Evolutionary conservation across 2,797 vertebrate genomes (phyloP), one percentile per base, ranked within the genome.

Genomic region (Arnoldichthys spilopterus): DNA sequence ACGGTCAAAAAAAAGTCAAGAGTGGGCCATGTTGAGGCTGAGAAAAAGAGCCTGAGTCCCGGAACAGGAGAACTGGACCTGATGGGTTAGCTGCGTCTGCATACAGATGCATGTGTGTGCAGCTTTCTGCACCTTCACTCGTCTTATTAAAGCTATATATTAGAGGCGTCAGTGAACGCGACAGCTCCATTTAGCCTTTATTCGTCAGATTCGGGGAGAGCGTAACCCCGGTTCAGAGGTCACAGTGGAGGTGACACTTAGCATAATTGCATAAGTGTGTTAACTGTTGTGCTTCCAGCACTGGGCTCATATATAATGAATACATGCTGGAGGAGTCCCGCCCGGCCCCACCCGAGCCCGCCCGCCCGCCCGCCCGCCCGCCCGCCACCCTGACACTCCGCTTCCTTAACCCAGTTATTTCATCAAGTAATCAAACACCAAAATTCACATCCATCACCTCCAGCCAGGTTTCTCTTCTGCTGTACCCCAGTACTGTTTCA

Each of bases 201-300:
- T 94, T 93, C 92, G 87, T 89, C 88, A 92, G 92, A 93, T 94
- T 93, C 91, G 89, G 88, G 87, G 90, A 87, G 89, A 93, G 91
- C 89, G 92, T 91, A 93, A 94, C 93, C 92, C 87, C 4, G 47
- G 92, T 91, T 93, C 92, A 94, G 90, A 93, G 93, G 92, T 91
- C 91, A 90, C 45, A 6, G 77, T 85, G 87, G 87, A 91, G 92
- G 91, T 92, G 92, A 93, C 93, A 94, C 94, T 94, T 93, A 94
- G 92, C 92, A 93, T 94, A 93, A 94, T 94, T 93, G 93, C 91
- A 93, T 92, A 92, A 93, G 89, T 93, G 93, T 93, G 89, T 94
- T 93, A 93, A 93, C 87, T 91, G 90, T 92, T 92, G 92, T 90
- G 85, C 90, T 90, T 90, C 90, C 90, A 88, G 90, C 89, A 90